These are phyloP conservation scores for Chelonoidis abingdonii DNA, from an alignment of 2,113 vertebrate species.

Conservation along the genomic window DNA sequence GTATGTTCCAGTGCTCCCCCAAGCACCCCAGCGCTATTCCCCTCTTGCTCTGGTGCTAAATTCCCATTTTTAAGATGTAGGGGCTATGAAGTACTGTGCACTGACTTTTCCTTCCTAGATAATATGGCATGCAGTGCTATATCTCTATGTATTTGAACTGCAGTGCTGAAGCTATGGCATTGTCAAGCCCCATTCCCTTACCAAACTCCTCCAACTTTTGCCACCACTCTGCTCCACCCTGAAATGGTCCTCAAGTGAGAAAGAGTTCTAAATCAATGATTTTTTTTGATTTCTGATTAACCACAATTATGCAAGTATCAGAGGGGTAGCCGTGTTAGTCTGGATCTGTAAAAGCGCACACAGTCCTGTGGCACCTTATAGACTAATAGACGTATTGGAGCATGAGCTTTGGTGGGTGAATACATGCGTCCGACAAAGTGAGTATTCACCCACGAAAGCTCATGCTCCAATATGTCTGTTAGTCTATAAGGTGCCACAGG, in stretches of 20 bases:
- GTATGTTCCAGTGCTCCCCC: background rate
- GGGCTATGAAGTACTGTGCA: background rate
- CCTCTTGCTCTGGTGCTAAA: background rate
- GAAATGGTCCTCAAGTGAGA: background rate
- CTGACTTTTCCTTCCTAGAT: background rate
- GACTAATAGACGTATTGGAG: too few species aligned
- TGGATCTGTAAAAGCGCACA: too few species aligned
- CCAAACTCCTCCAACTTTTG: background rate
- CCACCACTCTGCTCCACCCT: background rate
- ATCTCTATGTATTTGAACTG: background rate
- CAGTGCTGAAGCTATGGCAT: background rate
- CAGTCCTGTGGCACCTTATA: too few species aligned
- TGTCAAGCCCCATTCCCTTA: background rate
- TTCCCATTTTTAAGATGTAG: background rate
- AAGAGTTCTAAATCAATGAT: too few species aligned
- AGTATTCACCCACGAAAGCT: too few species aligned
- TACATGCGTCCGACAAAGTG: too few species aligned
- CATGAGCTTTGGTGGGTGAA: too few species aligned
- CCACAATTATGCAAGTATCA: too few species aligned
- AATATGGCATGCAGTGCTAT: background rate
- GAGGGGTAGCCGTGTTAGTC: too few species aligned
- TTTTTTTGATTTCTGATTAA: background rate
- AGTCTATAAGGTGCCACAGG: too few species aligned
- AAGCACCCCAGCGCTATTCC: background rate
- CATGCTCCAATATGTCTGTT: too few species aligned